Evolutionary conservation across 1,140 invertebrate species (phyloP).

Genomic region (Drosophila kepulauana): DNA sequence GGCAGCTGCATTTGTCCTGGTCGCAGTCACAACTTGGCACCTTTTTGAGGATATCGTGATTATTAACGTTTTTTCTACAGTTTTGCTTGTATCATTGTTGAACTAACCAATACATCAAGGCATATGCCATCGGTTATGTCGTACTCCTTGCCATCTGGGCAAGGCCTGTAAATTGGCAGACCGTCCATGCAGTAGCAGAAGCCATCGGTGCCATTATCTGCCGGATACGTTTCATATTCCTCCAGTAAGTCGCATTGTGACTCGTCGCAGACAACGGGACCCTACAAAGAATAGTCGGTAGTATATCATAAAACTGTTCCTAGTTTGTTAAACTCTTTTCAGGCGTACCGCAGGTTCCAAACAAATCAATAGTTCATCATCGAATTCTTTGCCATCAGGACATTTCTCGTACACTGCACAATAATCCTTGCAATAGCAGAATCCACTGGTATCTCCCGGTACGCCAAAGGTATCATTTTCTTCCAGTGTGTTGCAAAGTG

Average conservation of each 20-base stretch:
- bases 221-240: constrained; percentile 24
- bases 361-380: constrained; percentile 14
- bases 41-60: not conserved
- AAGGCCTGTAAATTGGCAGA: constrained; percentile 31
- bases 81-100: not conserved
- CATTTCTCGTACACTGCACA: constrained; percentile 32
- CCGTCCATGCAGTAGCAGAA: constrained; percentile 56
- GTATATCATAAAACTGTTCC: no score
- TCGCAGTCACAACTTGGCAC: constrained; percentile 33
- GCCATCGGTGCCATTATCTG: constrained; percentile 32
- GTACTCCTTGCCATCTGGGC: constrained; percentile 17
- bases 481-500: not conserved
- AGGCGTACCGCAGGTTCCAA: constrained; percentile 28
- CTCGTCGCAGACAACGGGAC: constrained; percentile 37
- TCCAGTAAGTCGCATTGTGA: constrained; percentile 15
- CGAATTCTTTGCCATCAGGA: not conserved
- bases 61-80: not conserved
- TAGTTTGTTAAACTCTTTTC: not conserved
- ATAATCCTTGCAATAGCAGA: constrained; percentile 43
- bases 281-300: constrained; percentile 3
- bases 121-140: not conserved
- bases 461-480: constrained; percentile 19
- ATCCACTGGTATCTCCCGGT: not conserved
- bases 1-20: constrained; percentile 30
- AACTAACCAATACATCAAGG: constrained; percentile 24